Evolutionary conservation across 2,888 invertebrate species (phyloP).

Genomic region (Morpho deidamia): DNA sequence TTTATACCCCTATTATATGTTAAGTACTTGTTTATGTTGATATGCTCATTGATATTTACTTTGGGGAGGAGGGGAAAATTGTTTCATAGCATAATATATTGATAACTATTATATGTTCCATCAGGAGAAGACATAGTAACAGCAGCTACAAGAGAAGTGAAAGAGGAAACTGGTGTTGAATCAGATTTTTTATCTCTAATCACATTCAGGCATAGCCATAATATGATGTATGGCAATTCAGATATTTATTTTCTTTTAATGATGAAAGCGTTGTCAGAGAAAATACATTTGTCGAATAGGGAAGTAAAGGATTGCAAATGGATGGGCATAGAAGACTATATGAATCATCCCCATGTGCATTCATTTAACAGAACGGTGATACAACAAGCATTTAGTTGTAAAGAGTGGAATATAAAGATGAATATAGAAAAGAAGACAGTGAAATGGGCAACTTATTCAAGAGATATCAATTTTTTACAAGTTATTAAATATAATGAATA

Average conservation of each 20-base stretch:
- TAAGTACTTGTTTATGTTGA: too few species aligned
- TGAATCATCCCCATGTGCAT: constrained; percentile 84
- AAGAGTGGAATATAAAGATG: constrained; percentile 78
- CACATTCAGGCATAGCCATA: constrained; percentile 87
- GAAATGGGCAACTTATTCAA: constrained; percentile 48
- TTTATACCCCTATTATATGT: too few species aligned
- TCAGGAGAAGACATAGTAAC: constrained; percentile 88
- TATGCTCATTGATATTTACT: too few species aligned
- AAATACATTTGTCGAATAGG: constrained; percentile 82
- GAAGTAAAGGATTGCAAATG: constrained; percentile 89
- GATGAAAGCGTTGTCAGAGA: constrained; percentile 81
- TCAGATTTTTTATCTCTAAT: constrained; percentile 86
- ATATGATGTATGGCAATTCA: constrained; percentile 88
- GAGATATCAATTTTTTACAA: constrained; percentile 53
- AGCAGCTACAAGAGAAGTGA: constrained; percentile 91
- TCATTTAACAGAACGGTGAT: constrained; percentile 83
- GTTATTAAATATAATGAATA: constrained; percentile 36
- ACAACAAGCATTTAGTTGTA: constrained; percentile 80
- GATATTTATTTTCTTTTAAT: constrained; percentile 91
- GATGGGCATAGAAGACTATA: constrained; percentile 88
- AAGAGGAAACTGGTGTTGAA: constrained; percentile 92
- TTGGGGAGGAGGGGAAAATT: too few species aligned
- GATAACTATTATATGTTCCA: background rate
- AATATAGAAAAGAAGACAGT: constrained; percentile 73
- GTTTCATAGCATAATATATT: background rate